phyloP scores from a whole-genome alignment of 2,888 invertebrate species.

The Monoplex corrugatus region DNA sequence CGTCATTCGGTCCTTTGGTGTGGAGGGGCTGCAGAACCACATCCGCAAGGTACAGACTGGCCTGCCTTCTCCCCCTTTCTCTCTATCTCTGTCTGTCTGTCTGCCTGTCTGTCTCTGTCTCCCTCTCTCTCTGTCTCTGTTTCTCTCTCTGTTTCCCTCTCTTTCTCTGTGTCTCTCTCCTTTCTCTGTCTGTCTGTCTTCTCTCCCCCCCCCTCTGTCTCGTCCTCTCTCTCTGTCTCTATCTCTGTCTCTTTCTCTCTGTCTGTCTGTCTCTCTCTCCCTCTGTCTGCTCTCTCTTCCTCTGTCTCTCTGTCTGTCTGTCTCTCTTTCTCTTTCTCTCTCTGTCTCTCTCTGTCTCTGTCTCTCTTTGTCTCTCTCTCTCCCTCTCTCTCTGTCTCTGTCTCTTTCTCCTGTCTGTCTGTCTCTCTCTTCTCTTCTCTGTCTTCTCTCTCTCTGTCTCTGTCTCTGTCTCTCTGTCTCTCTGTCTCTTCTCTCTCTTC shows the following conservation, averaged over 20 bases:
- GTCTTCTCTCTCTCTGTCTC: neutral
- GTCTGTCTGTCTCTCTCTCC: no score
- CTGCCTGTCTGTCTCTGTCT: neutral
- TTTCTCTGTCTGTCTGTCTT: neutral
- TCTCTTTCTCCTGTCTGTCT: no score
- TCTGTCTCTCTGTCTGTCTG: no score
- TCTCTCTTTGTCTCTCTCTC: no score
- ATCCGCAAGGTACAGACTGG: slow-evolving; percentile 90
- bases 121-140: neutral
- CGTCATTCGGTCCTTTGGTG: slow-evolving; percentile 95
- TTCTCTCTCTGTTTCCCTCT: neutral
- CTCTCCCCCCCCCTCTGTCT: no score
- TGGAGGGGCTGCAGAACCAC: slow-evolving; percentile 94
- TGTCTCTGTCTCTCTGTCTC: neutral
- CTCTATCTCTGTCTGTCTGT: no score
- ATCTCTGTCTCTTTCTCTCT: neutral
- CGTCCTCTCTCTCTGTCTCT: neutral
- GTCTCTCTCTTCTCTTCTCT: no score
- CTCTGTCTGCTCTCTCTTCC: no score
- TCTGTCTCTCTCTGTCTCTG: no score
- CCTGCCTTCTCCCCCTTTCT: no score
- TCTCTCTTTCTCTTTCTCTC: no score
- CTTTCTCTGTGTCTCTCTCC: neutral
- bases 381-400: no score
- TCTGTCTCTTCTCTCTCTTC: neutral